A percentile compares a stretch with the other conserved stretches of the same genome.
Conservation (phyloP, 2,797 vertebrate species). For the Antrozous pallidus region DNA sequence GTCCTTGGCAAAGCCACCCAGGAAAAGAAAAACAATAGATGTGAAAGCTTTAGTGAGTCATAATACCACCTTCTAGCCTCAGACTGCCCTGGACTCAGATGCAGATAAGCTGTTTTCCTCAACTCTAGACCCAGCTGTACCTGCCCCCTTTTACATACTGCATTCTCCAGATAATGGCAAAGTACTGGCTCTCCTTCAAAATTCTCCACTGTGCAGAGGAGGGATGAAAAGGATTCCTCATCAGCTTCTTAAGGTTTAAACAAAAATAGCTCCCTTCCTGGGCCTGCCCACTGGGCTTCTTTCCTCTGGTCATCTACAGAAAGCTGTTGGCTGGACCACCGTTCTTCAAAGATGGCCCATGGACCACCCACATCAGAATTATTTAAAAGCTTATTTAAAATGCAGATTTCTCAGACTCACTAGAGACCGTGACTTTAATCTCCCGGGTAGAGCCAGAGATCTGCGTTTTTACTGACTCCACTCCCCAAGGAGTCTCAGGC, state of each 20-base stretch:
- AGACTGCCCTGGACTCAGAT: slow-evolving; percentile 49
- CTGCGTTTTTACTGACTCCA: not conserved
- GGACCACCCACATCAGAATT: not conserved
- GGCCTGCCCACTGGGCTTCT: not conserved
- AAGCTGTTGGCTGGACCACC: not conserved
- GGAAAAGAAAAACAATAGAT: slow-evolving; percentile 57
- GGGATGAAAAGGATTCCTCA: slow-evolving; percentile 44
- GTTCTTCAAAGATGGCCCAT: not conserved
- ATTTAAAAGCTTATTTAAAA: slow-evolving; percentile 9
- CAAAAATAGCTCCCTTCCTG: not conserved
- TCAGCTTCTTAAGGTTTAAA: slow-evolving; percentile 27
- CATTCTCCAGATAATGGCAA: slow-evolving; percentile 50
- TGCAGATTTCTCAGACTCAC: not conserved
- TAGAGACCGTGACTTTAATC: not conserved
- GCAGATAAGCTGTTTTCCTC: slow-evolving; percentile 62
- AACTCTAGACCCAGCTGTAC: not conserved
- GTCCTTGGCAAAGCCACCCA: slow-evolving; percentile 37
- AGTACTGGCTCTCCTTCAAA: slow-evolving; percentile 55
- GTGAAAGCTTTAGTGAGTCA: not conserved
- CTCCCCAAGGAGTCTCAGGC: not conserved
- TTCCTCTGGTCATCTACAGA: not conserved
- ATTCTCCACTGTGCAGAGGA: slow-evolving; percentile 10
- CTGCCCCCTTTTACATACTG: not conserved
- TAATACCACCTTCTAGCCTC: slow-evolving; percentile 53
- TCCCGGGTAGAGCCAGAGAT: not conserved